A percentile compares a stretch with the other conserved stretches of the same genome.
phyloP scores from a whole-genome alignment of 2,797 vertebrate genomes.

The Acrossocheilus fasciatus region DNA sequence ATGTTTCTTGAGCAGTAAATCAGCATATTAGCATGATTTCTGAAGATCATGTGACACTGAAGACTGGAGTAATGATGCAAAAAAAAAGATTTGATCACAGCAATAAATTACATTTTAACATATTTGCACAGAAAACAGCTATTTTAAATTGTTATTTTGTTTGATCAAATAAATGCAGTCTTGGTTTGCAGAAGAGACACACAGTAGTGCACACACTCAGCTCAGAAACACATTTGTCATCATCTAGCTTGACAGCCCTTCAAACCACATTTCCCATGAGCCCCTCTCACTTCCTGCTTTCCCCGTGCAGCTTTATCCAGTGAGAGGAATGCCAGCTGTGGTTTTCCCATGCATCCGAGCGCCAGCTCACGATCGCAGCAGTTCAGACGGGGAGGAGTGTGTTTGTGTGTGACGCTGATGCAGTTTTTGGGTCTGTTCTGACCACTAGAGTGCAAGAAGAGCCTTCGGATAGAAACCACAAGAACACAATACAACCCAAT shows the following conservation, averaged over 20 bases:
- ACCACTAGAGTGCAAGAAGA: slow-evolving; percentile 37
- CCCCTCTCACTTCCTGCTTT: slow-evolving; percentile 1
- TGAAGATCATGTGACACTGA: neutral
- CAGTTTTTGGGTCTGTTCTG: slow-evolving; percentile 44
- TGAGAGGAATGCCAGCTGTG: slow-evolving; percentile 22
- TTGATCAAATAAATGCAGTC: neutral
- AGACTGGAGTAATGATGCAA: neutral
- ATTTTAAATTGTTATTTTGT: neutral
- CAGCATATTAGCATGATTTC: neutral
- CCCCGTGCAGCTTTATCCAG: slow-evolving; percentile 47
- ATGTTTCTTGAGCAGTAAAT: neutral
- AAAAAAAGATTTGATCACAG: neutral
- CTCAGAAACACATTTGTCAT: neutral
- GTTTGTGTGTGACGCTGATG: slow-evolving; percentile 34
- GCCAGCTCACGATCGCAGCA: slow-evolving; percentile 32
- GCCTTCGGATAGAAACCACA: slow-evolving; percentile 13
- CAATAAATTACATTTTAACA: neutral
- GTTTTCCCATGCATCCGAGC: slow-evolving; percentile 48
- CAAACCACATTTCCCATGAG: slow-evolving; percentile 49
- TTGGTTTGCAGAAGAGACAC: neutral
- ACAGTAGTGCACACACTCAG: neutral
- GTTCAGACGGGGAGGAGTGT: slow-evolving; percentile 9
- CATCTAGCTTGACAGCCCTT: slow-evolving; percentile 15
- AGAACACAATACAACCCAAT: neutral
- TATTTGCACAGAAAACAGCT: too few relatives aligned